These are phyloP conservation scores for Enteromius trimaculatus DNA, from an alignment of 2,797 vertebrate genomes.

Conservation along the genomic window DNA sequence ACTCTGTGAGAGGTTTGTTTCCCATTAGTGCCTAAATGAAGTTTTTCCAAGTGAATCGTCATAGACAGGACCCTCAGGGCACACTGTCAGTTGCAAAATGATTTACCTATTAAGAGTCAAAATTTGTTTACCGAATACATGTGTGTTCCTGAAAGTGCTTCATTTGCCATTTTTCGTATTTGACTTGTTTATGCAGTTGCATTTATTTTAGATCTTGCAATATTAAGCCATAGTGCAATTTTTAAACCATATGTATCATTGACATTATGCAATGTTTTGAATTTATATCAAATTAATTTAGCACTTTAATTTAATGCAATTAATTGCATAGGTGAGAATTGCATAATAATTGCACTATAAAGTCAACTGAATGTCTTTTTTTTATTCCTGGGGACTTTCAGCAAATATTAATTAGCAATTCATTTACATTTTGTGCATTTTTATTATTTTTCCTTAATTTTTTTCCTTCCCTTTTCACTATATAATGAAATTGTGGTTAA, in stretches of 20 bases:
- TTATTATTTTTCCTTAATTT: not conserved
- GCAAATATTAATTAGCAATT: not conserved
- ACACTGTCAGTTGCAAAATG: not conserved
- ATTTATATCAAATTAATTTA: not conserved
- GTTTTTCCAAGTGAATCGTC: constrained; percentile 38
- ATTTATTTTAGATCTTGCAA: not conserved
- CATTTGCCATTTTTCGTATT: not conserved
- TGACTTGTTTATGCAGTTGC: not conserved
- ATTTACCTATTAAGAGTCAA: constrained; percentile 27
- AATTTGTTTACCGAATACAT: not conserved
- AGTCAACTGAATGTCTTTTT: not conserved
- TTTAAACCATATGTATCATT: not conserved
- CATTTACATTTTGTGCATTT: not conserved
- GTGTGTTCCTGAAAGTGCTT: not conserved
- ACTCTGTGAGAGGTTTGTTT: constrained; percentile 61
- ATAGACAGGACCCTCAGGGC: constrained; percentile 12
- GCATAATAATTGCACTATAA: not conserved
- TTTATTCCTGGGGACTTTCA: not conserved
- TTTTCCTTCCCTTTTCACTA: not conserved
- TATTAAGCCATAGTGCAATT: not conserved
- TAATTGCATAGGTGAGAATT: not conserved
- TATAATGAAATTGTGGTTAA: not conserved
- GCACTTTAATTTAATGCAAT: not conserved
- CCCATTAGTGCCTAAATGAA: constrained; percentile 62
- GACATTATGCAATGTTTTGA: not conserved